These are phyloP conservation scores for Hoplodrina ambigua DNA, from an alignment of 2,888 invertebrate genomes.

Conservation along the genomic window DNA sequence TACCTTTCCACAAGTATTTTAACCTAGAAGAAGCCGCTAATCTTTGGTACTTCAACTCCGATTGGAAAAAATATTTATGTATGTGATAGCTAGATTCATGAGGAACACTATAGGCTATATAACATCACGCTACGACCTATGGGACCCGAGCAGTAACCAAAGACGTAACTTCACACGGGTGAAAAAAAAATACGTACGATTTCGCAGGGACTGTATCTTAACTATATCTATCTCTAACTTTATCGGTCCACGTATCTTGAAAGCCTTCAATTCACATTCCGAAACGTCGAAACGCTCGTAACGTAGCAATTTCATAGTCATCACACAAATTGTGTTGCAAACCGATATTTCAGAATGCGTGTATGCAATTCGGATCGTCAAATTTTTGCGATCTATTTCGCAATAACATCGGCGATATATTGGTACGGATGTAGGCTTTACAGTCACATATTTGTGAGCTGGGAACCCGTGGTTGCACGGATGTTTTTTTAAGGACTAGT, in stretches of 20 bases:
- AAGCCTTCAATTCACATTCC: not conserved
- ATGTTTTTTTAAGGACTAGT: no score
- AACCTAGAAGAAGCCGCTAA: no score
- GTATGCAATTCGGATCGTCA: constrained; percentile 44
- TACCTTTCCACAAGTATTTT: no score
- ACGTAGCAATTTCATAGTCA: constrained; percentile 36
- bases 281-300: constrained; percentile 7
- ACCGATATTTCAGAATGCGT: constrained; percentile 46
- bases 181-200: no score
- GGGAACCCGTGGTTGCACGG: no score
- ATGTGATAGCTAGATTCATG: no score
- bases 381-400: constrained; percentile 51
- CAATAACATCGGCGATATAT: constrained; percentile 35
- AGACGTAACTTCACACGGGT: no score
- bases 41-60: no score
- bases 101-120: no score
- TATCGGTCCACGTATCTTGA: not conserved
- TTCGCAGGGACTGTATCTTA: not conserved
- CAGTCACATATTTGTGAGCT: not conserved
- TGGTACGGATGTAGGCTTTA: constrained; percentile 3
- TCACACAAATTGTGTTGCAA: constrained; percentile 50
- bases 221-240: not conserved
- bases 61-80: no score
- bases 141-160: no score
- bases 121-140: no score